Evolutionary conservation across 1,140 invertebrate species (phyloP).

Genomic region (Chrysopa pallens): DNA sequence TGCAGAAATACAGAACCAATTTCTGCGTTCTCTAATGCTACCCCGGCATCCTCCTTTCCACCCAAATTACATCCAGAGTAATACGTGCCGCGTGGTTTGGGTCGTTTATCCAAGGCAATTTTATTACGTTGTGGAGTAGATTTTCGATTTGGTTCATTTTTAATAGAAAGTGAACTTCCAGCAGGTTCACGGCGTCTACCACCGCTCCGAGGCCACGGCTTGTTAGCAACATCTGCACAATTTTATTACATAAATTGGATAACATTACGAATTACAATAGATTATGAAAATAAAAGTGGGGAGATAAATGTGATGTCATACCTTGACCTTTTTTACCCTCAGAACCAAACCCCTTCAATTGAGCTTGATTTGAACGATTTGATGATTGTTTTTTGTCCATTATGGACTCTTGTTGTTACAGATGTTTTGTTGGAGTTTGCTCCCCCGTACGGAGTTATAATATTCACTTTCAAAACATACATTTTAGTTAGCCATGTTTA

Average conservation of each 20-base stretch:
- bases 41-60: slow-evolving; percentile 56
- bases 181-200: slow-evolving; percentile 40
- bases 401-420: slow-evolving; percentile 22
- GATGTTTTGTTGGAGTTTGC: slow-evolving; percentile 25
- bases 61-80: slow-evolving; percentile 25
- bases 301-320: slow-evolving; percentile 15
- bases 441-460: slow-evolving; percentile 53
- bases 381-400: slow-evolving; percentile 57
- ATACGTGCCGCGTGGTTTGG: slow-evolving; percentile 46
- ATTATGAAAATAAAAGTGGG: slow-evolving; percentile 5
- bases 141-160: slow-evolving; percentile 41
- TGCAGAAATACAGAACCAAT: slow-evolving; percentile 59
- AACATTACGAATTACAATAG: background rate
- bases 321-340: slow-evolving; percentile 53
- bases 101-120: slow-evolving; percentile 51
- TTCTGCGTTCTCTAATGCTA: slow-evolving; percentile 43
- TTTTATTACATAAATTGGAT: slow-evolving; percentile 1
- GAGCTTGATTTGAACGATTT: slow-evolving; percentile 37
- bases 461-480: slow-evolving; percentile 42
- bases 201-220: slow-evolving; percentile 36
- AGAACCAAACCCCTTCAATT: slow-evolving; percentile 36
- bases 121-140: slow-evolving; percentile 38
- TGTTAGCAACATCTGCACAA: slow-evolving; percentile 31
- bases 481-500: slow-evolving; percentile 73
- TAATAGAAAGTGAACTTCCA: slow-evolving; percentile 27